These are phyloP conservation scores for Liparis tanakae DNA, from an alignment of 2,797 vertebrate species.

Conservation along the genomic window DNA sequence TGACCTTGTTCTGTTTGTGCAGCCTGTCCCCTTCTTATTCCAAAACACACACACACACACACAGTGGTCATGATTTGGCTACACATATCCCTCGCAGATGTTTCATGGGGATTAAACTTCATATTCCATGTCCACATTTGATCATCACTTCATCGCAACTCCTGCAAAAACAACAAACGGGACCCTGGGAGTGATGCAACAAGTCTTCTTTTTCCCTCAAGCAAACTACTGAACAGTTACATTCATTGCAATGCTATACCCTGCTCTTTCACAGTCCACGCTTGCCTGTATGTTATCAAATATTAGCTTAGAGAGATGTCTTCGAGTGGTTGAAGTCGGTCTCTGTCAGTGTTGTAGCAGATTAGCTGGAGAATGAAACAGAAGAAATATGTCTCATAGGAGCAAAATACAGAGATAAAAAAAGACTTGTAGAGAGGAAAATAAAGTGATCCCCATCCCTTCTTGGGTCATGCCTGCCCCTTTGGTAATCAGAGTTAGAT, in stretches of 20 bases:
- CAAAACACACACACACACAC: constrained; percentile 27
- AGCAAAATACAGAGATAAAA: constrained; percentile 32
- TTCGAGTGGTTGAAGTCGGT: constrained; percentile 13
- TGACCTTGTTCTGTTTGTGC: constrained; percentile 72
- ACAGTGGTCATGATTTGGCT: constrained; percentile 11
- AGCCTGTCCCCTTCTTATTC: constrained; percentile 53
- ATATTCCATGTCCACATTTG: constrained; percentile 9
- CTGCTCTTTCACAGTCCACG: neutral
- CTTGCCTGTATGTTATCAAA: neutral
- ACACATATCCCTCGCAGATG: constrained; percentile 8
- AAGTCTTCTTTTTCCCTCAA: neutral
- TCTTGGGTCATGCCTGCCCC: constrained; percentile 54
- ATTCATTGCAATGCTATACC: neutral
- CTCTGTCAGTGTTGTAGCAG: constrained; percentile 4
- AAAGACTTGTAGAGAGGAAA: constrained; percentile 42
- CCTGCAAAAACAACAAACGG: constrained; percentile 11
- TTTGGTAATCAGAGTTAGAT: constrained; percentile 77
- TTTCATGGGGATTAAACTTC: constrained; percentile 21
- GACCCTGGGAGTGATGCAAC: constrained; percentile 1
- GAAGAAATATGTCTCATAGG: constrained; percentile 6
- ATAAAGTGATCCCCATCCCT: constrained; percentile 55
- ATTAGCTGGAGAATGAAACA: neutral
- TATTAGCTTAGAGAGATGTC: neutral
- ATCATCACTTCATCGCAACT: neutral
- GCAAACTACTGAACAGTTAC: neutral